phyloP scores from a whole-genome alignment of 2,113 vertebrate species.

The Mandrillus leucophaeus region DNA sequence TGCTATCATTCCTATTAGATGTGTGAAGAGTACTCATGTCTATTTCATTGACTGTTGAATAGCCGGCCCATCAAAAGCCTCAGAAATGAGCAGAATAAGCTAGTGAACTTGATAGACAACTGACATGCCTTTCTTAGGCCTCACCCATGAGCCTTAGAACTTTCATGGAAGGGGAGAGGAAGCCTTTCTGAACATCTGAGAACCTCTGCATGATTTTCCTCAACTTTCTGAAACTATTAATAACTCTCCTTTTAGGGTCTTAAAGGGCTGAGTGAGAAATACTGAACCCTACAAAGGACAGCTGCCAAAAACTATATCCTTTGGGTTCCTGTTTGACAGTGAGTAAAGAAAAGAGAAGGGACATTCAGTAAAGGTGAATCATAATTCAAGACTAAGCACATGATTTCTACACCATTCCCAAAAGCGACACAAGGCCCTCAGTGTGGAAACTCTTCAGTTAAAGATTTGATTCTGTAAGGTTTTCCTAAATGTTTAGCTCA shows the following conservation, averaged over 20 bases:
- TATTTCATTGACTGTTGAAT: neutral
- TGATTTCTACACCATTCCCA: neutral
- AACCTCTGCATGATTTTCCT: neutral
- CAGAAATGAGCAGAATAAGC: neutral
- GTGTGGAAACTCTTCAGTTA: neutral
- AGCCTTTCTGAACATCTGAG: neutral
- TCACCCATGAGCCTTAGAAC: rapidly evolving
- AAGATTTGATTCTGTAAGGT: neutral
- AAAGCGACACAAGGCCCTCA: constrained; percentile 20
- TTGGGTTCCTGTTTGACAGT: neutral
- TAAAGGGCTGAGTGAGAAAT: neutral
- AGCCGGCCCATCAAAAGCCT: neutral
- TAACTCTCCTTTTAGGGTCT: neutral
- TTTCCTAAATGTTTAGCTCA: neutral
- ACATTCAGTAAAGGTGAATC: neutral
- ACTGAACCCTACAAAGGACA: neutral
- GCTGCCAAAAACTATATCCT: constrained; percentile 56
- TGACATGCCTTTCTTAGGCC: neutral
- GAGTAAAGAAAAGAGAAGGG: neutral
- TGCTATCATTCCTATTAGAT: neutral
- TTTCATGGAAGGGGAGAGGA: neutral
- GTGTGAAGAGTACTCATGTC: neutral
- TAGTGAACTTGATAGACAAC: neutral
- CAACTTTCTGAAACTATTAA: neutral
- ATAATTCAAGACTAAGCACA: neutral